phyloP scores from a whole-genome alignment of 2,888 invertebrate species.

The Dione vanillae region DNA sequence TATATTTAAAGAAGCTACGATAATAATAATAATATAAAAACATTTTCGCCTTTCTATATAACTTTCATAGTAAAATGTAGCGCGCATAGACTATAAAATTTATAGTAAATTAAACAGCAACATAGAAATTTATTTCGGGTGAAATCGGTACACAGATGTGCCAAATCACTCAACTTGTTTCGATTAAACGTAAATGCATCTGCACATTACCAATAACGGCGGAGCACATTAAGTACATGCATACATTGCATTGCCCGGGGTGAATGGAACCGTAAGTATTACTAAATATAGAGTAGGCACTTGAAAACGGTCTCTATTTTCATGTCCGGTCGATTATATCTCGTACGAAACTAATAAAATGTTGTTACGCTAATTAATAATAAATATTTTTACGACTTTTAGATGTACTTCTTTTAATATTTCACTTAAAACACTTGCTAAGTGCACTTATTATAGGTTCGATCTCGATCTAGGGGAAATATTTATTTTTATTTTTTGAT shows the following conservation, averaged over 20 bases:
- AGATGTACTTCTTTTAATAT: neutral
- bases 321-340: slow-evolving; percentile 21
- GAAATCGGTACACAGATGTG: slow-evolving; percentile 13
- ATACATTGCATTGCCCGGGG: slow-evolving; percentile 55
- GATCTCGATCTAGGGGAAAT: too few species aligned
- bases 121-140: neutral
- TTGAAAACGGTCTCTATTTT: slow-evolving; percentile 42
- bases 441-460: too few species aligned
- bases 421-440: neutral
- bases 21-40: slow-evolving; percentile 3
- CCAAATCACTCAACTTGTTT: slow-evolving; percentile 23
- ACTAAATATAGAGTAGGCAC: slow-evolving; percentile 73
- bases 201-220: slow-evolving; percentile 51
- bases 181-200: slow-evolving; percentile 33
- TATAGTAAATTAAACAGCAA: neutral
- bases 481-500: too few species aligned
- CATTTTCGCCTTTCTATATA: neutral
- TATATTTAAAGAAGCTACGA: neutral
- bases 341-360: slow-evolving; percentile 12
- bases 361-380: slow-evolving; percentile 13
- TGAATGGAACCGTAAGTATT: slow-evolving; percentile 68
- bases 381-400: slow-evolving; percentile 21
- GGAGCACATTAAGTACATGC: neutral
- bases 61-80: neutral
- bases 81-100: neutral